Base-by-base conservation (phyloP, 2,888 invertebrate species). In the Lutraria lutraria region DNA sequence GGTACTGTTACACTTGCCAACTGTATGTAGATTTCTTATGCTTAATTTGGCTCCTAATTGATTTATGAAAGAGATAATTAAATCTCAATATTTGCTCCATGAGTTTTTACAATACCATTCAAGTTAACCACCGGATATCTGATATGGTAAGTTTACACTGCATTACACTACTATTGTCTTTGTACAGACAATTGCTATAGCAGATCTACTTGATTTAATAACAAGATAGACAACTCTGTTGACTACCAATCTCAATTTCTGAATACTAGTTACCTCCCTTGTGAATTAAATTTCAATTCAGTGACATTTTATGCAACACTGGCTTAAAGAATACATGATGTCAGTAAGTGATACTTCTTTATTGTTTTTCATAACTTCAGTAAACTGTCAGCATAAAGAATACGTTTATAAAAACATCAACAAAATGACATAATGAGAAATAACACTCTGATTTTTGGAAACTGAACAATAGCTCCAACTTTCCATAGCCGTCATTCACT, bases 21-120 rank as follows among this genome's bases (percentile, higher is more conserved):
- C 25, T 76, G 31, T 15, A 76, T 31, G 34, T 25, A n/a, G 25
- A 54, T 84, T 79, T n/a, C 56, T 60, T n/a, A 8, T 54, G 68
- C 83, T 79, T 83, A 84, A 86, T 88, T 83, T 84, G 76, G 82
- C 52, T 52, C 19, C 19, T 81, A 85, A 85, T 85, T 88, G 88
- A 88, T 88, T 84, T 72, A 72, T 25, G 68, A 84, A 31, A 52
- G 34, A 68, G 86, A 87, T 89, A 89, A 87, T 89, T 89, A 63
- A 85, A 89, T 88, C 72, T 88, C 85, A 88, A 85, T 56, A 53
- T 86, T 83, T 82, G 85, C 82, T 83, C 54, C 60, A 6, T 79
- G 72, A 82, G 16, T 53, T 56, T 43, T 53, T 31, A 86, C 63
- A 83, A 83, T 72, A 83, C 29, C 34, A 25, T 19, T 10, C 83